These are phyloP conservation scores for Monopterus albus DNA, from an alignment of 2,113 vertebrate genomes.

Conservation along the genomic window DNA sequence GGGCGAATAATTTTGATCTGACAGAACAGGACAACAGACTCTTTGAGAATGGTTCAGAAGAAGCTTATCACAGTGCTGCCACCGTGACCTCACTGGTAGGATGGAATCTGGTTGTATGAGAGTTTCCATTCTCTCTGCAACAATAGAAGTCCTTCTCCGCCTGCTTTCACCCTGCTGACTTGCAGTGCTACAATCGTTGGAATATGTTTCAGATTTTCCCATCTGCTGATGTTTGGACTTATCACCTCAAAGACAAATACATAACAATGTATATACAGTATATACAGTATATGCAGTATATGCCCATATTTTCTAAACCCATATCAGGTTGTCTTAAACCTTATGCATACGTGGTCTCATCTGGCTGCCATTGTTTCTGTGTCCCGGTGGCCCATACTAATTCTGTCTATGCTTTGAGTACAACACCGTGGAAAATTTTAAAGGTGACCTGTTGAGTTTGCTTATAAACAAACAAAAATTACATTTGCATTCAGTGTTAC, in stretches of 20 bases:
- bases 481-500: too few relatives aligned
- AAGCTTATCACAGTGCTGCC: conserved; percentile 61
- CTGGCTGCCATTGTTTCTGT: neutral
- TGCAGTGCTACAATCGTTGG: conserved; percentile 22
- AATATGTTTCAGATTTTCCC: conserved; percentile 29
- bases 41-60: conserved; percentile 62
- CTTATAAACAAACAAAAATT: too few relatives aligned
- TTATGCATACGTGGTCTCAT: neutral
- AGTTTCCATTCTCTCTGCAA: conserved; percentile 67
- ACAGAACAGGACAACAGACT: conserved; percentile 55
- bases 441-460: neutral
- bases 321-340: neutral
- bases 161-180: conserved; percentile 52
- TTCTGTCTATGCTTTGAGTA: neutral
- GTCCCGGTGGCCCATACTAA: neutral
- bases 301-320: neutral
- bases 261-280: neutral
- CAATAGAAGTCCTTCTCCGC: conserved; percentile 71
- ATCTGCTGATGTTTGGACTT: conserved; percentile 3
- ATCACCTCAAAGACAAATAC: conserved; percentile 24
- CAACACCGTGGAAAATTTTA: neutral
- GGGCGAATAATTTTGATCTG: conserved; percentile 34
- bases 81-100: conserved; percentile 56
- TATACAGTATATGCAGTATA: too few relatives aligned
- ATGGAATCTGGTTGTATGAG: conserved; percentile 69